A percentile compares a stretch with the other conserved stretches of the same genome.
Conservation (phyloP, 1,140 invertebrate species). For the Panagrolaimus sp. region DNA sequence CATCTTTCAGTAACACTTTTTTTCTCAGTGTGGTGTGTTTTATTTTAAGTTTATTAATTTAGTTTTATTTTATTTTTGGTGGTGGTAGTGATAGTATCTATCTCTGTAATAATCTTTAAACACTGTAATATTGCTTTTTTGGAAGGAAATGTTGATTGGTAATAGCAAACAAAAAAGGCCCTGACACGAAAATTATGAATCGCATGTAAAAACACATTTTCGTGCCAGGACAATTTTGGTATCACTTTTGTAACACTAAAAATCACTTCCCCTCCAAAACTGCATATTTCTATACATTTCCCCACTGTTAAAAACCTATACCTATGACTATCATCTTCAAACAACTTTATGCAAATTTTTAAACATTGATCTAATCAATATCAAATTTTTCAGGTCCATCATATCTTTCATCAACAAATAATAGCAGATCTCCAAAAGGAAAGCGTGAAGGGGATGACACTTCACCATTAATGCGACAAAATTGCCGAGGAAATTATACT, state of each 20-base stretch:
- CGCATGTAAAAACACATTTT: background rate
- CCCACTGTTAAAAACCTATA: no score
- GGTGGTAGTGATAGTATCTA: no score
- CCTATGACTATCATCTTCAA: no score
- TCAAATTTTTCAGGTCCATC: conserved; percentile 5
- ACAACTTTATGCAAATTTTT: no score
- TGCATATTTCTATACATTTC: background rate
- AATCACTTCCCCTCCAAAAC: background rate
- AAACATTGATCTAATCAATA: background rate
- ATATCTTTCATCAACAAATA: conserved; percentile 7
- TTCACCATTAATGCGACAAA: conserved; percentile 4
- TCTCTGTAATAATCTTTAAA: no score
- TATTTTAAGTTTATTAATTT: no score
- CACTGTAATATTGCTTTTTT: no score
- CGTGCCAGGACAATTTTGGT: background rate
- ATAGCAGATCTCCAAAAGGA: conserved; percentile 3
- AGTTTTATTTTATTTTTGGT: no score
- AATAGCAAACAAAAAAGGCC: no score
- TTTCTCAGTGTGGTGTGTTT: no score
- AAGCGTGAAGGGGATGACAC: conserved; percentile 5
- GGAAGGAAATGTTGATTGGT: no score
- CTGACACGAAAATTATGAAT: background rate
- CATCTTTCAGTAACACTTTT: no score
- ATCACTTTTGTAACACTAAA: background rate
- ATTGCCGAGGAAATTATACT: background rate